Evolutionary conservation across 1,140 invertebrate genomes (phyloP), one percentile per base, ranked within the genome.

Genomic region (Nasonia vitripennis): DNA sequence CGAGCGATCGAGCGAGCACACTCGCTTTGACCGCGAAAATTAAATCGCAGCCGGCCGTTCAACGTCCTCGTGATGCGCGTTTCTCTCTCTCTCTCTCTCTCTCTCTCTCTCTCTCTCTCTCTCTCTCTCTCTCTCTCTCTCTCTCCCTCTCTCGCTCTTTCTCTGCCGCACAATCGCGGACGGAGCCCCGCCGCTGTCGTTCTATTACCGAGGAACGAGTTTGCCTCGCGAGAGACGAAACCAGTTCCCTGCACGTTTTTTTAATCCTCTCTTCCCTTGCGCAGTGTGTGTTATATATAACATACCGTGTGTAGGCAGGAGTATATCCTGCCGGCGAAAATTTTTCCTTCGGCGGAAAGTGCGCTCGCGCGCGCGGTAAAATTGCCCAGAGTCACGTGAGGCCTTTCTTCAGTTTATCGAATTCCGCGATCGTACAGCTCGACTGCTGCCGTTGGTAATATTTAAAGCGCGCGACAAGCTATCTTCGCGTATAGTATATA

Each of bases 141-240:
- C 37, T 27, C 27, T 27, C 27, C 0, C 27, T 0, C 48, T 31
- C 27, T 73, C 37, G 4, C 7, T 45, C 67, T 20, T 27, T n/a
- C 62, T 45, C 34, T 41, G 12, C 37, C 73, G 55, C 20, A 62
- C 55, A 62, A 62, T 62, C 20, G 55, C 17, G 51, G 17, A 17
- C 14, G 51, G 11, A 55, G 12, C 14, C 2, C 51, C 20, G 3
- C 23, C 41, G 10, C 80, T 7, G 1, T 67, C 81, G 14, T 67
- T 87, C 67, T 81, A 86, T 85, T 68, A 73, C 81, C 41, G 45
- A 14, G 83, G 77, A 87, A 87, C 87, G 75, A 88, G 87, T 88
- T 87, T 88, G 79, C 83, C 83, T 84, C 62, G 62, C 45, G 82
- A 17, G 78, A 37, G 31, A 80, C 80, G 82, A 88, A 88, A 88